Evolutionary conservation across 2,888 invertebrate genomes (phyloP).

Genomic region (Chalcosyrphus nemorum): DNA sequence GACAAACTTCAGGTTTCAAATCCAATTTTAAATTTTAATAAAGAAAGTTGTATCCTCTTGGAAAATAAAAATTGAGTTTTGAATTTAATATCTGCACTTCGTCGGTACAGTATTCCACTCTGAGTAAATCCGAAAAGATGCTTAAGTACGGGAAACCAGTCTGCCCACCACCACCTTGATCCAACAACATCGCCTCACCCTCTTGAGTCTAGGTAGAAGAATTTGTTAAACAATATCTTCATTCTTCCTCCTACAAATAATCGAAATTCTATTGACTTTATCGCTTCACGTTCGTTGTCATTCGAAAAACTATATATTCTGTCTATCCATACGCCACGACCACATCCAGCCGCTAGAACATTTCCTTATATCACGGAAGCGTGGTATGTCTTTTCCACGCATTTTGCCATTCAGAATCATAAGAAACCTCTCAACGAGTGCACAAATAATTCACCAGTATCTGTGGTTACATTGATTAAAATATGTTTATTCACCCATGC

Average conservation of each 20-base stretch:
- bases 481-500: not conserved
- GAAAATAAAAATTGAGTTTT: too few relatives aligned
- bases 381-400: slow-evolving; percentile 15
- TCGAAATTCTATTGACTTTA: not conserved
- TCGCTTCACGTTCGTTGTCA: not conserved
- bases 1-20: too few relatives aligned
- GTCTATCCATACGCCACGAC: not conserved
- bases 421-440: not conserved
- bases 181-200: too few relatives aligned
- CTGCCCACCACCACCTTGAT: too few relatives aligned
- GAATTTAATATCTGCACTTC: too few relatives aligned
- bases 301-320: not conserved
- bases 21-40: too few relatives aligned
- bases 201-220: too few relatives aligned
- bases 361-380: slow-evolving; percentile 19
- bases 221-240: not conserved
- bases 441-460: not conserved
- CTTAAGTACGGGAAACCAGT: too few relatives aligned
- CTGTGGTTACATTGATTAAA: slow-evolving; percentile 8
- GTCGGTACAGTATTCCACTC: too few relatives aligned
- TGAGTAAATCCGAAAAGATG: too few relatives aligned
- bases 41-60: too few relatives aligned
- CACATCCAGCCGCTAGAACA: slow-evolving; percentile 39
- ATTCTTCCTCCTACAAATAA: not conserved
- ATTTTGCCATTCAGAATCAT: not conserved